Conservation (phyloP, 2,888 invertebrate species). For the Drosophila affinis region DNA sequence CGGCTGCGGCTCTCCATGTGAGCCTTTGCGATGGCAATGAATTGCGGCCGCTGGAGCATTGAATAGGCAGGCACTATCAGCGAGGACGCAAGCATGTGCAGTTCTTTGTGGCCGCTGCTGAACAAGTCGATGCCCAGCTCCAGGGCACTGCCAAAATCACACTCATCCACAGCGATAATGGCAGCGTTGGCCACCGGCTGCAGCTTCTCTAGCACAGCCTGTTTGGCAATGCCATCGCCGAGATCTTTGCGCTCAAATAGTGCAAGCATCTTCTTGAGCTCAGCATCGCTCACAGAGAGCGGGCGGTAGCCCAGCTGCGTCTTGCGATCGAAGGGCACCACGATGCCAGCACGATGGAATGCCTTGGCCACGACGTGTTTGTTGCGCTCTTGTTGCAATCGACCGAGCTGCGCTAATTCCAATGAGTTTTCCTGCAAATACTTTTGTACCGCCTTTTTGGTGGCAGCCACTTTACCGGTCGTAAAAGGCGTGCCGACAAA, state of each 20-base stretch:
- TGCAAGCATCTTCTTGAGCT: slow-evolving; percentile 88
- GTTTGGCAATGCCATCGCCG: slow-evolving; percentile 84
- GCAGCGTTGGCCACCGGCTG: slow-evolving; percentile 92
- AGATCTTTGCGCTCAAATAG: slow-evolving; percentile 85
- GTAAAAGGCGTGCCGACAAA: slow-evolving; percentile 86
- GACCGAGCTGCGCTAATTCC: slow-evolving; percentile 85
- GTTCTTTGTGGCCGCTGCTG: slow-evolving; percentile 88
- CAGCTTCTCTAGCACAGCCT: slow-evolving; percentile 87
- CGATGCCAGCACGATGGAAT: slow-evolving; percentile 92
- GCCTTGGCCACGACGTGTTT: slow-evolving; percentile 88
- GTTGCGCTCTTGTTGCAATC: slow-evolving; percentile 86
- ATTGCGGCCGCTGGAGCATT: slow-evolving; percentile 89
- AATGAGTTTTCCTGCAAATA: slow-evolving; percentile 87
- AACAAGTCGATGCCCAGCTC: slow-evolving; percentile 95
- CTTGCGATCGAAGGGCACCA: slow-evolving; percentile 92
- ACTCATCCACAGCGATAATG: slow-evolving; percentile 92
- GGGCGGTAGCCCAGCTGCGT: slow-evolving; percentile 93
- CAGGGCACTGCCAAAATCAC: slow-evolving; percentile 96
- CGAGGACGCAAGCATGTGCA: slow-evolving; percentile 88
- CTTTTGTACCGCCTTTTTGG: slow-evolving; percentile 87
- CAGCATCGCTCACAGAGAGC: slow-evolving; percentile 88
- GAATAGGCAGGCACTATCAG: slow-evolving; percentile 90
- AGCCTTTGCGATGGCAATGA: slow-evolving; percentile 89
- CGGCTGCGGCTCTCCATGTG: slow-evolving; percentile 90
- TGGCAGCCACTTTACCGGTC: slow-evolving; percentile 85